Evolutionary conservation across 1,140 invertebrate genomes (phyloP).

Genomic region (Trichogramma pretiosum): DNA sequence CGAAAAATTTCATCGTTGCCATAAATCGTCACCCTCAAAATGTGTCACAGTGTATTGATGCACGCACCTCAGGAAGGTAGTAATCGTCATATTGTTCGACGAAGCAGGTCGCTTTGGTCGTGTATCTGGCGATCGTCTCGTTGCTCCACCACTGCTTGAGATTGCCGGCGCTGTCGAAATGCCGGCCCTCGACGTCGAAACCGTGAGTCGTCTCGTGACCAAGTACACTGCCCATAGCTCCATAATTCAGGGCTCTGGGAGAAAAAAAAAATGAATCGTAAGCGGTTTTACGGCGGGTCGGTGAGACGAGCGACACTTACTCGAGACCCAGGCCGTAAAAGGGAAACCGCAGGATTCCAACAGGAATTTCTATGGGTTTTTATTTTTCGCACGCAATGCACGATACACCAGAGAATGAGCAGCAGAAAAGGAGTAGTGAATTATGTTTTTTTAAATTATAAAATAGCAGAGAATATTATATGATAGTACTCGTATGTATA

Average conservation of each 20-base stretch:
- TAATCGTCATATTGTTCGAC: slow-evolving; percentile 80
- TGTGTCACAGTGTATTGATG: too few species aligned
- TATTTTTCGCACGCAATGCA: too few species aligned
- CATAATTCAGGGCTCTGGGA: slow-evolving; percentile 71
- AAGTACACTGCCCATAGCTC: slow-evolving; percentile 68
- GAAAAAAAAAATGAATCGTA: too few species aligned
- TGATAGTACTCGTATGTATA: too few species aligned
- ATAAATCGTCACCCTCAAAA: too few species aligned
- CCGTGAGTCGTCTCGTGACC: slow-evolving; percentile 82
- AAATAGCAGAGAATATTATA: too few species aligned
- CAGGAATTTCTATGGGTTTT: slow-evolving; percentile 67
- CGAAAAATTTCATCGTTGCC: too few species aligned
- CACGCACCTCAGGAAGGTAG: slow-evolving; percentile 45
- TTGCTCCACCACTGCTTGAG: slow-evolving; percentile 80
- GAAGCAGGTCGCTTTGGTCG: slow-evolving; percentile 73
- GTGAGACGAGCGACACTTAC: slow-evolving; percentile 31
- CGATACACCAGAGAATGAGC: too few species aligned
- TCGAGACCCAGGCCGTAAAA: slow-evolving; percentile 49
- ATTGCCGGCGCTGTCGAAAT: slow-evolving; percentile 66
- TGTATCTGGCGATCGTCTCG: slow-evolving; percentile 56
- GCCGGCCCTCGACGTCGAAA: slow-evolving; percentile 70
- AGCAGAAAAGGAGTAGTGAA: too few species aligned
- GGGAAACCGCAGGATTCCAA: slow-evolving; percentile 65
- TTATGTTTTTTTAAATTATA: too few species aligned
- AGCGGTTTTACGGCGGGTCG: too few species aligned